phyloP scores from a whole-genome alignment of 2,113 vertebrate species.

The Capreolus pygargus region DNA sequence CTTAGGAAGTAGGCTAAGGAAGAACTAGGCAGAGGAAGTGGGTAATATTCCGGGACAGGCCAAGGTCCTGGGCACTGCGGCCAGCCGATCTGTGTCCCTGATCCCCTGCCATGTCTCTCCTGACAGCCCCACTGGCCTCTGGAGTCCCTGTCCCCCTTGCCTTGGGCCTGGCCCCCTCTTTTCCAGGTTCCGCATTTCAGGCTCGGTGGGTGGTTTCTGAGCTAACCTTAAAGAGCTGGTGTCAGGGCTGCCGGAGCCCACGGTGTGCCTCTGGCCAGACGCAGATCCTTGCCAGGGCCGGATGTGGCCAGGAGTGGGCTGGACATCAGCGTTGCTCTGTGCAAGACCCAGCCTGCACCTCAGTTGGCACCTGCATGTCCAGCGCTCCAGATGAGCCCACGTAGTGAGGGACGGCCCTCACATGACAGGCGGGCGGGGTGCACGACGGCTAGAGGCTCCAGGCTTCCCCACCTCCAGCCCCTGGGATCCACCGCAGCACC shows the following conservation, averaged over 20 bases:
- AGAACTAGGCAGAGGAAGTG: not conserved
- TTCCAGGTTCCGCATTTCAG: not conserved
- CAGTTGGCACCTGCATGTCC: not conserved
- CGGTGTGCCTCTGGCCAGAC: not conserved
- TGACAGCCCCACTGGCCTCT: accelerated
- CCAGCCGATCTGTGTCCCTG: not conserved
- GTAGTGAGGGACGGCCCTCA: not conserved
- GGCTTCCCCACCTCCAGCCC: not conserved
- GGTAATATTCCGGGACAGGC: not conserved
- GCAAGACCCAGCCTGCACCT: not conserved
- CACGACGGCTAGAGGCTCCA: not conserved
- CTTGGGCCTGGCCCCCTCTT: not conserved
- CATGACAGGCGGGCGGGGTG: not conserved
- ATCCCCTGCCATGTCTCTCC: not conserved
- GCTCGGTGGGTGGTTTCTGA: not conserved
- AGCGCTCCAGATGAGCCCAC: not conserved
- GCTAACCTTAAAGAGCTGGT: not conserved
- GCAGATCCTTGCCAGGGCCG: not conserved
- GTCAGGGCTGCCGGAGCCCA: not conserved
- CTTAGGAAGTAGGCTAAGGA: not conserved
- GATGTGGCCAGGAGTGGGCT: not conserved
- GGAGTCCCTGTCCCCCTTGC: accelerated
- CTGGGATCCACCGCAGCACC: not conserved
- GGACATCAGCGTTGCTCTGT: not conserved
- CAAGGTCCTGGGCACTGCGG: not conserved